phyloP scores from a whole-genome alignment of 2,113 vertebrate species.

The Halcyon senegalensis region DNA sequence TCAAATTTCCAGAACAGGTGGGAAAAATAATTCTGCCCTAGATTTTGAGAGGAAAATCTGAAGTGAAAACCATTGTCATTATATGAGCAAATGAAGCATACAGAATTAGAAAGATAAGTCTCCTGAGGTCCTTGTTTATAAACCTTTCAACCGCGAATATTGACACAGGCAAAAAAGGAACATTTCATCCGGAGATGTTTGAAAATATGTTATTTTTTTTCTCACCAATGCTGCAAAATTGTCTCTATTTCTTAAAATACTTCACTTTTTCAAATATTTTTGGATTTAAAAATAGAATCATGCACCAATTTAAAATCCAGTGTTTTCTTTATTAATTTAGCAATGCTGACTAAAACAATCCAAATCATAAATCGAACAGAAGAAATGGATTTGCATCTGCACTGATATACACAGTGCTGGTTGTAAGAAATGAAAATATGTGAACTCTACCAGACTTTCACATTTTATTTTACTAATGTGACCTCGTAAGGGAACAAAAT shows the following conservation, averaged over 20 bases:
- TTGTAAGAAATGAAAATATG: background rate
- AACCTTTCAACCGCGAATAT: background rate
- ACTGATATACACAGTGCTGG: background rate
- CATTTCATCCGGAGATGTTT: background rate
- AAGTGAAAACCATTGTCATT: background rate
- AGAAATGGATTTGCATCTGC: background rate
- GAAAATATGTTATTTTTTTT: background rate
- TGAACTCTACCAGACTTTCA: background rate
- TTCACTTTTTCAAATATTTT: background rate
- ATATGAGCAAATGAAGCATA: conserved; percentile 3
- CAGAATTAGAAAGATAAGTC: background rate
- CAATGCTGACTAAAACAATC: background rate
- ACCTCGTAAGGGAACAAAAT: conserved; percentile 6
- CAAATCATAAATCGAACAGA: background rate
- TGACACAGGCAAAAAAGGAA: background rate
- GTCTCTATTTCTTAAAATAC: background rate
- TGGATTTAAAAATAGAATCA: background rate
- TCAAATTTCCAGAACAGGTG: background rate
- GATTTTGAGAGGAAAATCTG: background rate
- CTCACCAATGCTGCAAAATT: background rate
- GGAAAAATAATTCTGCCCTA: background rate
- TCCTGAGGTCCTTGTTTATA: background rate
- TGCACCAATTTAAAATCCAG: background rate
- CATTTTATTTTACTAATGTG: conserved; percentile 24
- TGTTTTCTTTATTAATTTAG: background rate